Conservation (phyloP, 2,888 invertebrate genomes). For the Listrodromus nycthemerus region DNA sequence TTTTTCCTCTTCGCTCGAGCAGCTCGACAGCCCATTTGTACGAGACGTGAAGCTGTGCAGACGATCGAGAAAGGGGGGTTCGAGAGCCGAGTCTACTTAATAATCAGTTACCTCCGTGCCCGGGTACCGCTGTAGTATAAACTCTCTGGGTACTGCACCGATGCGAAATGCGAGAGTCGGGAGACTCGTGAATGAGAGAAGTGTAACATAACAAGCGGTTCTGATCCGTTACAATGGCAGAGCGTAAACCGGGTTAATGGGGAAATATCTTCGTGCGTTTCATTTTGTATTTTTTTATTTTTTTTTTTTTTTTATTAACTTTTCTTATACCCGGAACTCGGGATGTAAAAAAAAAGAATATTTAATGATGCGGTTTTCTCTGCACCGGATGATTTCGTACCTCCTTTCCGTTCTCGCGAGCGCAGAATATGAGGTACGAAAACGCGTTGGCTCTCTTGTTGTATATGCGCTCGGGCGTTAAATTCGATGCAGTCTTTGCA, state of each 20-base stretch:
- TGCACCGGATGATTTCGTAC: conserved; percentile 15
- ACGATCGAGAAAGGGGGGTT: conserved; percentile 28
- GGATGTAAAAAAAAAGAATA: conserved; percentile 43
- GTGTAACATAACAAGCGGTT: conserved; percentile 51
- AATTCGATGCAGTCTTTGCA: conserved; percentile 57
- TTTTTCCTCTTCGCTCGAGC: neutral
- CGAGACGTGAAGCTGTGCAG: conserved; percentile 22
- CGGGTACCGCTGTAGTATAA: conserved; percentile 26
- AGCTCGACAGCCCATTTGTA: neutral
- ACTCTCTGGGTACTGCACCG: conserved; percentile 24
- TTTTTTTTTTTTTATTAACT: conserved; percentile 12
- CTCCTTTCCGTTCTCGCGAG: conserved; percentile 20
- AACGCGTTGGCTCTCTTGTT: conserved; percentile 37
- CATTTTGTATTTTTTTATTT: neutral
- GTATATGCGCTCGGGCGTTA: conserved; percentile 46
- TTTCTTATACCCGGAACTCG: conserved; percentile 6
- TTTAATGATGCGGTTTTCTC: conserved; percentile 40
- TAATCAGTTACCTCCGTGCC: conserved; percentile 52
- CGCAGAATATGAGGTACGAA: conserved; percentile 36
- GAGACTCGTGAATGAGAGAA: conserved; percentile 57
- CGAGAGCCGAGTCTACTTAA: conserved; percentile 46
- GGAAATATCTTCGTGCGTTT: conserved; percentile 46
- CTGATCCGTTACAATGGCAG: conserved; percentile 61
- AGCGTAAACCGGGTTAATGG: conserved; percentile 67
- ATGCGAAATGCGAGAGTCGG: conserved; percentile 50